Base-by-base conservation (phyloP, 2,888 invertebrate species). In the Amphipoea lucens region DNA sequence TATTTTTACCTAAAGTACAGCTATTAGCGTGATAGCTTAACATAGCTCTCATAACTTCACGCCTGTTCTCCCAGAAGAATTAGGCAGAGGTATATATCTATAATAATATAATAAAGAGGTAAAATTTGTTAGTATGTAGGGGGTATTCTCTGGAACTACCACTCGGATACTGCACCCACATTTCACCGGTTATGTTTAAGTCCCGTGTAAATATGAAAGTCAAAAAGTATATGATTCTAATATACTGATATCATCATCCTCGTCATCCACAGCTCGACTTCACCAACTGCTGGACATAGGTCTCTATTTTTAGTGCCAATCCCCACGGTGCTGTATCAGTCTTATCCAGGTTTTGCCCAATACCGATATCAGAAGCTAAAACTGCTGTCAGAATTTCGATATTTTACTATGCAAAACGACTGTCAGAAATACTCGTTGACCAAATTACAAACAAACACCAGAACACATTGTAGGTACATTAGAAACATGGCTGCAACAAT, bases 401-500 rank as follows among this genome's bases (percentile, higher is more conserved):
- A 12, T 48, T 17, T 60, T 20, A 23, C 5, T 29, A 23, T 40
- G 23, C 75, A 29, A 36, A 42, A 63, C 5, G 42, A 17, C 29
- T 54, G 36, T 17, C n/a, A 54, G n/a, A 57, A 17, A 23, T 23
- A 68, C 17, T n/a, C 12, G 36, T 76, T 83, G 57, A 60, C 60
- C 70, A 40, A 40, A 4, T 23, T n/a, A 51, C 12, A 68, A 76
- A 42, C n/a, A 69, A 82, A 68, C 51, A 70, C 36, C 20, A 54
- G 6, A 66, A 51, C 2, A 82, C 20, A 51, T 57, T 66, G n/a
- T 36, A 54, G 4, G 45, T 40, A 82, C 54, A 82, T 36, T 40
- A 57, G 11, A n/a, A 74, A 62, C 68, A 72, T 75, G 66, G 51
- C 48, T 29, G 36, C n/a, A 51, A 51, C 60, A 60, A 79, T 66